A percentile compares a stretch with the other conserved stretches of the same genome.
Conservation (phyloP, 2,888 invertebrate species). For the Exephanes ischioxanthus region DNA sequence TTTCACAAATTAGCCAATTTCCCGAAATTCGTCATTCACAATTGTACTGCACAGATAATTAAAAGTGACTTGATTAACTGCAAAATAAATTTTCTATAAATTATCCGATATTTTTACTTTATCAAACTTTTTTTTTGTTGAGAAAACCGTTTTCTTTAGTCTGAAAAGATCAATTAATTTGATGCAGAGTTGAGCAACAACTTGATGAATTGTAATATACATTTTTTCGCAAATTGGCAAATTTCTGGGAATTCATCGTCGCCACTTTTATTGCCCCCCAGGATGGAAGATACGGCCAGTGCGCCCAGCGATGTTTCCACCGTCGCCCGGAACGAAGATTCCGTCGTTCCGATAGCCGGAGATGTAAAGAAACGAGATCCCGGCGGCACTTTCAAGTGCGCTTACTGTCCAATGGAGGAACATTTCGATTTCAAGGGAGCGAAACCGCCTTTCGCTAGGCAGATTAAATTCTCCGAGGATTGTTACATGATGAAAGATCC, state of each 20-base stretch:
- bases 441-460: conserved; percentile 90
- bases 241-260: conserved; percentile 9
- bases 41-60: neutral
- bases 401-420: conserved; percentile 89
- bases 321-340: neutral
- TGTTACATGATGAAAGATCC: conserved; percentile 95
- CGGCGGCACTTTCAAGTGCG: conserved; percentile 88
- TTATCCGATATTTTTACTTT: neutral
- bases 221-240: neutral
- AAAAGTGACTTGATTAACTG: conserved; percentile 40
- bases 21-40: too few relatives aligned
- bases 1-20: neutral
- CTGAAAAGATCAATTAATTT: neutral
- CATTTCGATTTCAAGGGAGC: conserved; percentile 91
- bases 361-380: conserved; percentile 66
- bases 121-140: neutral
- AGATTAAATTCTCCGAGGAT: conserved; percentile 89
- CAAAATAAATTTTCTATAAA: conserved; percentile 67
- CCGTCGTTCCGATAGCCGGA: conserved; percentile 14
- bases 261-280: conserved; percentile 61
- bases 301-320: conserved; percentile 25
- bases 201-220: neutral
- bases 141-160: neutral
- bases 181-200: neutral
- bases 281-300: conserved; percentile 74